Conservation (phyloP, 2,888 invertebrate species). For the Ischnura elegans region DNA sequence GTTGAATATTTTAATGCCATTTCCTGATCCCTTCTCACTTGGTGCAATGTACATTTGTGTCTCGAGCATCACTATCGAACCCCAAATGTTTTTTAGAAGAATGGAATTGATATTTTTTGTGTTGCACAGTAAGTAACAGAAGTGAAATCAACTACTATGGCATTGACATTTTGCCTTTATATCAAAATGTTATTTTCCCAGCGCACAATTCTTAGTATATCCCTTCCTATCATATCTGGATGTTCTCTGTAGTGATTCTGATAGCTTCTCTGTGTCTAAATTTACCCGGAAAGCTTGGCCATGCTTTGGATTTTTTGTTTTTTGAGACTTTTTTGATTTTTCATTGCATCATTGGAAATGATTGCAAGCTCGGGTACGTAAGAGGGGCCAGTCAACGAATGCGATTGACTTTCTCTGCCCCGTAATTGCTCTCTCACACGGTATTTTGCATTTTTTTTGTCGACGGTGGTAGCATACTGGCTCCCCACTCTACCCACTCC, state of each 20-base stretch:
- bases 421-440: neutral
- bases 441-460: slow-evolving; percentile 44
- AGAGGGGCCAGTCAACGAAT: slow-evolving; percentile 47
- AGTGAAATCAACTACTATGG: slow-evolving; percentile 19
- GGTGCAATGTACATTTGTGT: slow-evolving; percentile 20
- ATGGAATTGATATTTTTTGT: neutral
- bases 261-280: slow-evolving; percentile 59
- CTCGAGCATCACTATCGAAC: slow-evolving; percentile 4
- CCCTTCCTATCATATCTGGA: slow-evolving; percentile 59
- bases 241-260: slow-evolving; percentile 62
- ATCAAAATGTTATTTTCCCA: slow-evolving; percentile 28
- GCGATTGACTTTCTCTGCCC: slow-evolving; percentile 43
- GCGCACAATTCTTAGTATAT: slow-evolving; percentile 49
- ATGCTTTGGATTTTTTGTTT: slow-evolving; percentile 51
- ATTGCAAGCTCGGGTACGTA: slow-evolving; percentile 35
- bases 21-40: neutral
- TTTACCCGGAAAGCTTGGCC: slow-evolving; percentile 52
- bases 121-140: slow-evolving; percentile 55
- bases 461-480: slow-evolving; percentile 56
- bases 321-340: slow-evolving; percentile 28
- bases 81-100: neutral
- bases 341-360: slow-evolving; percentile 54
- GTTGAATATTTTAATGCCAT: slow-evolving; percentile 10
- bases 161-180: slow-evolving; percentile 34
- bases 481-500: neutral